Evolutionary conservation across 1,140 invertebrate genomes (phyloP), one percentile per base, ranked within the genome.

Genomic region (Drosophila simulans): DNA sequence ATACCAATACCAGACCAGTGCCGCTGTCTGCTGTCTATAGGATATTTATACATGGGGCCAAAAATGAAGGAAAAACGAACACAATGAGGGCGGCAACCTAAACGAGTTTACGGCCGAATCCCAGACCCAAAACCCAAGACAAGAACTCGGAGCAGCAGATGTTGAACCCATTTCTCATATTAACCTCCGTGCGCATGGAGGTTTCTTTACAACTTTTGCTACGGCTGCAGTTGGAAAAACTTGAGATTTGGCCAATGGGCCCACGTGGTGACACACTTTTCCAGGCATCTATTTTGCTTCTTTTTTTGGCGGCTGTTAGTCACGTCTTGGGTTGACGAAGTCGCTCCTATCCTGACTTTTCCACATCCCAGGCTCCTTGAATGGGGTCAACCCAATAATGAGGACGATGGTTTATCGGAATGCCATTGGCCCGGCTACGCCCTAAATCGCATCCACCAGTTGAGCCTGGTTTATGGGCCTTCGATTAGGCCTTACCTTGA

Each of bases 1-100:
- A 39, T 74, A 8, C 31, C 31, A 31, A 8, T 31, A 10, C 8
- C 31, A 22, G 20, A 22, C 8, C 31, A 31, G 31, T 31, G 74
- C 49, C 68, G 42, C 64, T 77, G 78, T 81, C 78, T 59, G 66
- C 12, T 0, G 31, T 8, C 31, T 72, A 42, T 66, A 83, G 80
- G 80, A 82, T 82, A 82, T 83, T 78, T 83, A 46, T 75, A 64
- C 80, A 73, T 15, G 31, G 59, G 56, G 57, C 69, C 63, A 78
- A 77, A 34, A 55, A 51, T 51, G 27, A 51, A 25, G 35, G 31
- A 17, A 27, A 42, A 53, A 72, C 8, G 60, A 75, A 46, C 73
- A 81, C 72, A 83, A 78, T 79, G 81, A 68, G 82, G 77, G 81
- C 73, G 81, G 82, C 68, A 86, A 80, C 81, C 78, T 73, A 86